Evolutionary conservation across 2,888 invertebrate genomes (phyloP).

Genomic region (Synergus gifuensis): DNA sequence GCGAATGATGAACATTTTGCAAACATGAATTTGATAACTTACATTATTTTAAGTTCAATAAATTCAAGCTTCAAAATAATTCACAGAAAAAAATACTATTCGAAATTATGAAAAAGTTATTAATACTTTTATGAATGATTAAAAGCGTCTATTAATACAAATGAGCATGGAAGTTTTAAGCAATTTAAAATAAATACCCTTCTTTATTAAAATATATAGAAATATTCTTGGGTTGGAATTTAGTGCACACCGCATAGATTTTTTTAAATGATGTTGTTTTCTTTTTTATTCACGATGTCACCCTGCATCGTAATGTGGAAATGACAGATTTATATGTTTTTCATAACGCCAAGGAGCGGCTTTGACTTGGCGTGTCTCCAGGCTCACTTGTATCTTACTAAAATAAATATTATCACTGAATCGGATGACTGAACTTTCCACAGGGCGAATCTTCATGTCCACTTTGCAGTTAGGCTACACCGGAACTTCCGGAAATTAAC

Average conservation of each 20-base stretch:
- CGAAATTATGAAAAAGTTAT: too few relatives aligned
- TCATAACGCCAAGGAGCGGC: constrained; percentile 13
- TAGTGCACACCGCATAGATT: background rate
- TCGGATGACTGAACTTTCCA: constrained; percentile 45
- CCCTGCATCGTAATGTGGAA: constrained; percentile 39
- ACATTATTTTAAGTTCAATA: background rate
- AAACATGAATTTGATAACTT: background rate
- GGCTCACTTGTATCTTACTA: constrained; percentile 56
- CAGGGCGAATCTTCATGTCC: constrained; percentile 41
- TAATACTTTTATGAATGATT: too few relatives aligned
- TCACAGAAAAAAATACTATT: too few relatives aligned
- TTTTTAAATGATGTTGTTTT: background rate
- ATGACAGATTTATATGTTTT: constrained; percentile 41
- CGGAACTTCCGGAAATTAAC: constrained; percentile 31
- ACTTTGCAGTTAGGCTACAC: constrained; percentile 18
- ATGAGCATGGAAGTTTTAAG: background rate
- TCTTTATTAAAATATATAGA: background rate
- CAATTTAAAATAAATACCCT: background rate
- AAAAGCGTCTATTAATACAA: background rate
- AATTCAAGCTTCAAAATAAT: too few relatives aligned
- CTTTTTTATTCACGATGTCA: constrained; percentile 30
- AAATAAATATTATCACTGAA: constrained; percentile 65
- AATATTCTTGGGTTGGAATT: constrained; percentile 4
- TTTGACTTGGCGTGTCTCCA: constrained; percentile 61
- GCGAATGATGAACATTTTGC: background rate